Conservation (phyloP, 23 tunicate genomes). For the Diplosoma virens region DNA sequence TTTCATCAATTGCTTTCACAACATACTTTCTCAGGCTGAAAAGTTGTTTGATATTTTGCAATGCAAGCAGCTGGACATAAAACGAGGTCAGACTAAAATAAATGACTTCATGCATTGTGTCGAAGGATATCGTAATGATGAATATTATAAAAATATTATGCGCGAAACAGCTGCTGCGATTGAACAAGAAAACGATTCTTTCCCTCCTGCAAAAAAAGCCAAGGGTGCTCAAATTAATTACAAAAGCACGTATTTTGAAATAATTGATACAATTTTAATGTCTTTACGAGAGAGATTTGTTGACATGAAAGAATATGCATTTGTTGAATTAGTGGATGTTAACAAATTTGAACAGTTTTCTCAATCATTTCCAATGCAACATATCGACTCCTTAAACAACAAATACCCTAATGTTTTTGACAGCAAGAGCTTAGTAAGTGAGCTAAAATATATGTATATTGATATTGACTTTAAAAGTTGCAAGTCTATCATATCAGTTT, state of each 20-base stretch:
- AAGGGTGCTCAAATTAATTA: not conserved
- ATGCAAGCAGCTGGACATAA: conserved; percentile 20
- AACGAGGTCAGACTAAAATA: too few relatives aligned
- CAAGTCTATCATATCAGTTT: not conserved
- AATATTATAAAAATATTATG: not conserved
- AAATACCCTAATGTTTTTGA: not conserved
- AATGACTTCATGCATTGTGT: not conserved
- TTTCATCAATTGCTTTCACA: not conserved
- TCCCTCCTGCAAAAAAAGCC: not conserved
- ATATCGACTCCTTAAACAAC: not conserved
- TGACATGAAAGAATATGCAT: conserved; percentile 9
- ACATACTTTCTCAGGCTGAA: not conserved
- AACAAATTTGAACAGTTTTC: conserved; percentile 3
- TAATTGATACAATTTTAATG: conserved; percentile 7
- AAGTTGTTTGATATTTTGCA: conserved; percentile 17
- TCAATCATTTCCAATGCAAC: conserved; percentile 13
- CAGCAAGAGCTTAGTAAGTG: conserved; percentile 4
- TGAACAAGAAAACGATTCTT: conserved; percentile 8
- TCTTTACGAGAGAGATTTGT: conserved; percentile 13
- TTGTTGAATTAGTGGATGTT: conserved; percentile 5
- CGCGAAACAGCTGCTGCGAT: not conserved
- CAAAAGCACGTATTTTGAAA: not conserved
- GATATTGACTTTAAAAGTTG: not conserved
- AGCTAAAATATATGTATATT: conserved; percentile 12
- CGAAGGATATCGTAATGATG: conserved; percentile 1